A percentile compares a stretch with the other conserved stretches of the same genome.
Conservation (phyloP, 92 coral and sea anemone species). For the Diadumene lineata region DNA sequence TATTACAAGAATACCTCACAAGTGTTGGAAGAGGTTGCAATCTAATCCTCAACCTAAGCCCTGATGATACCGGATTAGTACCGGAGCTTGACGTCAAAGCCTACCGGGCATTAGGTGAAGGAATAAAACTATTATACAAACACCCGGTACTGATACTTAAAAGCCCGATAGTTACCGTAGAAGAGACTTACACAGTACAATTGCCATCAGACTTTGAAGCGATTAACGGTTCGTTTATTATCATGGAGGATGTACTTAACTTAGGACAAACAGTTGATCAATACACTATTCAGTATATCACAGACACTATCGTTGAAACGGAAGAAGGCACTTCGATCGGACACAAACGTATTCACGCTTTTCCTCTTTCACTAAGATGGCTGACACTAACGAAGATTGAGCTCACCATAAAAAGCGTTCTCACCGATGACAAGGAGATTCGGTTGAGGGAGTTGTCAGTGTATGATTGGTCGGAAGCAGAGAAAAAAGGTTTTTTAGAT, state of each 20-base stretch:
- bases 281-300: conserved; percentile 34
- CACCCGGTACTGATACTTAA: conserved; percentile 26
- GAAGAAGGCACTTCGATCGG: conserved; percentile 66
- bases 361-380: conserved; percentile 44
- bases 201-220: neutral
- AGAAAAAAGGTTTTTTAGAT: conserved; percentile 23
- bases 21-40: conserved; percentile 89
- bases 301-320: conserved; percentile 7
- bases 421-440: conserved; percentile 29
- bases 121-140: conserved; percentile 52
- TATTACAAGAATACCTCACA: conserved; percentile 67
- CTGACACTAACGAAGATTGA: conserved; percentile 33
- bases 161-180: conserved; percentile 29
- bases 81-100: conserved; percentile 58
- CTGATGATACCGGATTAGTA: conserved; percentile 71
- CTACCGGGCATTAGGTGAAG: conserved; percentile 61
- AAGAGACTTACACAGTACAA: conserved; percentile 20
- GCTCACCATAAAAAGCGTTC: conserved; percentile 43
- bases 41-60: conserved; percentile 65
- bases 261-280: conserved; percentile 57
- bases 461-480: conserved; percentile 72
- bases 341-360: conserved; percentile 78
- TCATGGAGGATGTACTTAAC: conserved; percentile 63
- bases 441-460: conserved; percentile 50
- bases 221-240: conserved; percentile 57